Base-by-base conservation (phyloP, 2,113 vertebrate genomes). In the Neodon shergylaensis region DNA sequence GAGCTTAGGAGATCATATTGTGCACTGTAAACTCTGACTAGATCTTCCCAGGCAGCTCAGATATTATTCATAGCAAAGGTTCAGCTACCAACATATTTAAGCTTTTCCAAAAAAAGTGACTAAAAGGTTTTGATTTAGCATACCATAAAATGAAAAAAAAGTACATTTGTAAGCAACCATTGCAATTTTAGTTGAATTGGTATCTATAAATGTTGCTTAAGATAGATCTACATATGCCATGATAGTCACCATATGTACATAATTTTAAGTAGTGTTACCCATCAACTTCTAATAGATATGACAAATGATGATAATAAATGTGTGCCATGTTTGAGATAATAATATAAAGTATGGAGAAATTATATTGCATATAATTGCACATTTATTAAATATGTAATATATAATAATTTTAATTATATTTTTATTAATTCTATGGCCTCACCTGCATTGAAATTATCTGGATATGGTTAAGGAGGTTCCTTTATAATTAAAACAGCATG, bases 241-340 rank as follows among this genome's bases (percentile, higher is more conserved):
- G 54, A 70, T 63, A 95, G 16, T 81, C 14, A 54, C 21, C 42
- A n/a, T 39, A 81, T 49, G 14, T 65, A 58, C 66, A 13, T 36
- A 86, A 94, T 89, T 93, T 93, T 94, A 78, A 91, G 49, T 83
- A 9, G 36, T 19, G 68, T 93, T 91, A 88, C 11, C 42, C 2
- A 24, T 66, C 44, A 24, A 63, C 39, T 61, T 78, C 88, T 72
- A 87, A 70, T 54, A 76, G 19, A 72, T 12, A 11, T 36, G 42
- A 22, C 47, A 63, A 83, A 83, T 91, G 7, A 42, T 44, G 3
- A 36, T 17, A 73, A 74, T 94, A 94, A 58, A 89, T 61, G 42
- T 17, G 63, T 36, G 1, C 54, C 89, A 81, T 31, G 1, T 52
- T 85, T 92, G 11, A 94, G 88, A 84, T 83, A 92, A 85, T 79